Evolutionary conservation across 2,888 invertebrate species (phyloP), one percentile per base, ranked within the genome.

Genomic region (Lagria hirta): DNA sequence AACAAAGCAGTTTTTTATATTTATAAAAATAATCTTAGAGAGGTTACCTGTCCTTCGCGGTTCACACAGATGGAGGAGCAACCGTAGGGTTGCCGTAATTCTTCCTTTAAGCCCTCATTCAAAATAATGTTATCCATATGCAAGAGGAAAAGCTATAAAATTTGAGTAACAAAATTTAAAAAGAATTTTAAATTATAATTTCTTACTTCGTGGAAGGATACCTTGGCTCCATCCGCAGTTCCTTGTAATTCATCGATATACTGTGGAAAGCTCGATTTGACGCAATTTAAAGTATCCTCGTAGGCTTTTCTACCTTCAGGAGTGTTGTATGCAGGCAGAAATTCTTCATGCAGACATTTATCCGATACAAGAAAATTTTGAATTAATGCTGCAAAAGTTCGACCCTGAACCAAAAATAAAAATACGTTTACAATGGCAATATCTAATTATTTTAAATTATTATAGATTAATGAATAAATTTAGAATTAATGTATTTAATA

Each of bases 211-310:
- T 87, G 73, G 67, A 92, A 92, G 0, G 89, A 85, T 3, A 92
- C 84, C 52, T 82, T 77, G 1, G 91, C 84, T 0, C 93, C 92
- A 63, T 90, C 88, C 4, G 92, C 87, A n/a, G 85, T 80, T 4
- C 92, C 93, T 65, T 87, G 81, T 22, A 93, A 74, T 71, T 93
- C 93, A 46, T 82, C 77, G 1, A 92, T 74, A 62, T 92, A 92
- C 60, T 89, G 86, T 0, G 92, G 91, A 69, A 81, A 91, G 55
- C 83, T 81, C 30, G 75, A 69, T 55, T 80, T 80, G 53, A 86
- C 83, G 48, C 78, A 78, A 2, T 75, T 75, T 26, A 92, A 73
- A 0, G 88, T 89, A 40, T 79, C 82, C 14, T 90, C 86, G 61
- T 89, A 93, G 1, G 83, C 81, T 45, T 74, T 64, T 62, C 78